A percentile compares a stretch with the other conserved stretches of the same genome.
Evolutionary conservation across 2,113 vertebrate species (phyloP).

Genomic region (Rynchops niger): DNA sequence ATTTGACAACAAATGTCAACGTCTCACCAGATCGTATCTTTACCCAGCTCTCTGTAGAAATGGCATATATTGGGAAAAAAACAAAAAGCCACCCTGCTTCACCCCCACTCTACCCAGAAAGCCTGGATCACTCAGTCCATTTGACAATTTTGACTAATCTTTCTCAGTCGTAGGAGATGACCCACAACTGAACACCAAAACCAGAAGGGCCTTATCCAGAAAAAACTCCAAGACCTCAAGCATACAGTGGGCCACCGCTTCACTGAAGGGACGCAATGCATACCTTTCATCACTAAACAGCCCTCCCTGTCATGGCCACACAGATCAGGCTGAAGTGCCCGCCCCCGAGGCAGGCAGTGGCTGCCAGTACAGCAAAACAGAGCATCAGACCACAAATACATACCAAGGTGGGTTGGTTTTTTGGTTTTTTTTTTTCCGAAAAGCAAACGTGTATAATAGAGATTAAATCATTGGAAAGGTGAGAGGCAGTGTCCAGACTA

Average conservation of each 20-base stretch:
- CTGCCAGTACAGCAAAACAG: neutral
- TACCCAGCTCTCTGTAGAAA: neutral
- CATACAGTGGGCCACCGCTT: rapidly evolving
- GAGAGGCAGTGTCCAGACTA: neutral
- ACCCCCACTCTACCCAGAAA: neutral
- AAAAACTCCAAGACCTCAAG: too few relatives aligned
- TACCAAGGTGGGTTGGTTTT: too few relatives aligned
- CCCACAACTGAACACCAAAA: neutral
- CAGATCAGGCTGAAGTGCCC: too few relatives aligned
- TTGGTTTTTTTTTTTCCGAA: neutral
- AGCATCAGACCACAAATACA: rapidly evolving
- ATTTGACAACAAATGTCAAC: neutral
- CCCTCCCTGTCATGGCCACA: rapidly evolving
- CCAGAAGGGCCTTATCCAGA: neutral
- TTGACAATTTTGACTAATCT: neutral
- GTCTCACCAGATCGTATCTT: neutral
- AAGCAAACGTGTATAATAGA: rapidly evolving
- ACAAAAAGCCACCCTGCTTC: neutral
- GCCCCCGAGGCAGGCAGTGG: neutral
- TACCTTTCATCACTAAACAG: rapidly evolving
- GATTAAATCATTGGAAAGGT: neutral
- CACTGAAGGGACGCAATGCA: rapidly evolving
- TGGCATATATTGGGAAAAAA: rapidly evolving
- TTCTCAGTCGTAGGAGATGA: neutral
- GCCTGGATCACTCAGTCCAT: neutral